Conservation (phyloP, 2,113 vertebrate genomes). For the Myxocyprinus asiaticus region DNA sequence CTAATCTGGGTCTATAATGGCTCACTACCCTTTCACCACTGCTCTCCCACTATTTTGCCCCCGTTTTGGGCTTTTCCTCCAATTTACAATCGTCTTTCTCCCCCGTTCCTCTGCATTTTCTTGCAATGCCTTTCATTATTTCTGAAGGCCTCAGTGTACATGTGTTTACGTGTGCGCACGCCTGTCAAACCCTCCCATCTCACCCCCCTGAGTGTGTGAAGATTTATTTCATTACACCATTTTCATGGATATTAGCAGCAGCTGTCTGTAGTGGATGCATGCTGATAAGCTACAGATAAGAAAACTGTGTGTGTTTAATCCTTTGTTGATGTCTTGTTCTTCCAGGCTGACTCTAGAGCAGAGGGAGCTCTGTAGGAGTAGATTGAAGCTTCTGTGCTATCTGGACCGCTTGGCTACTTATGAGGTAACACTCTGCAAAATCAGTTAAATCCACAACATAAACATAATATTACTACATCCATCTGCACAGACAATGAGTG, state of each 20-base stretch:
- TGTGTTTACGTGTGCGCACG: background rate
- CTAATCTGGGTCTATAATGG: conserved; percentile 28
- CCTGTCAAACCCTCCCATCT: background rate
- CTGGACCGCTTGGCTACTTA: conserved; percentile 93
- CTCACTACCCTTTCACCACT: conserved; percentile 2
- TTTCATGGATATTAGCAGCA: conserved; percentile 27
- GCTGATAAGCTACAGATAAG: conserved; percentile 1
- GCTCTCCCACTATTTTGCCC: background rate
- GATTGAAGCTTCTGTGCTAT: conserved; percentile 88
- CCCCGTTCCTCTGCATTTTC: conserved; percentile 1
- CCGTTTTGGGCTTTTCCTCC: background rate
- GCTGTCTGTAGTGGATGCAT: conserved; percentile 20
- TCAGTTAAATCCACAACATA: no score
- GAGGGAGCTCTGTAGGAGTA: conserved; percentile 91
- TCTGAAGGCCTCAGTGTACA: conserved; percentile 13
- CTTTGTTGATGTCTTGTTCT: background rate
- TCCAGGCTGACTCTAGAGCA: conserved; percentile 89
- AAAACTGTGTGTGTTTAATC: conserved; percentile 19
- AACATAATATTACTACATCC: no score
- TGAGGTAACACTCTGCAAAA: conserved; percentile 74
- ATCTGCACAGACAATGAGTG: no score
- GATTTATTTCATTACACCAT: conserved; percentile 19
- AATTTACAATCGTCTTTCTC: background rate
- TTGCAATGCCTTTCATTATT: conserved; percentile 7
- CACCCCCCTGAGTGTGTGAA: background rate